Percentiles rank a stretch among this genome's conserved stretches.
phyloP scores from a whole-genome alignment of 2,888 invertebrate species.

The Pherbina coryleti region DNA sequence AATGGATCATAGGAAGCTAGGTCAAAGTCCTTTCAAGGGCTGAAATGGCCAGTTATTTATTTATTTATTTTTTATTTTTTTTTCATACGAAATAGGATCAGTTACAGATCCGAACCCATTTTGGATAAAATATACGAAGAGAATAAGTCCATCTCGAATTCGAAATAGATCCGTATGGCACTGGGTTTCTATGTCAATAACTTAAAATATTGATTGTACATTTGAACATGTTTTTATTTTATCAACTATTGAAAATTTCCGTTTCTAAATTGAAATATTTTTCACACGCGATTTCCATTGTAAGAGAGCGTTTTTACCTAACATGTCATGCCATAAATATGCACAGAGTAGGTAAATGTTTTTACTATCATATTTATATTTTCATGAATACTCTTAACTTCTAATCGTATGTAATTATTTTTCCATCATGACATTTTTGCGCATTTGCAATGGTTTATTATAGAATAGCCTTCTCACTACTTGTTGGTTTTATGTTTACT shows the following conservation, averaged over 20 bases:
- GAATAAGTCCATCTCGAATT: no score
- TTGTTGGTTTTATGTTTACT: neutral
- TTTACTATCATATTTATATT: constrained; percentile 1
- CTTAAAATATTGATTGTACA: neutral
- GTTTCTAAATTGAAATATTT: neutral
- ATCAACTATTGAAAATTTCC: neutral
- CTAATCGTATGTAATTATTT: constrained; percentile 13
- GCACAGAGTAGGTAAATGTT: neutral
- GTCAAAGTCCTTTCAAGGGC: no score
- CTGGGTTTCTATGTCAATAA: no score
- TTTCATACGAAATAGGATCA: no score
- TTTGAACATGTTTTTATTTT: neutral
- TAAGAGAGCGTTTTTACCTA: neutral
- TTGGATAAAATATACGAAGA: no score
- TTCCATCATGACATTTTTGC: neutral
- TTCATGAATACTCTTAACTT: neutral
- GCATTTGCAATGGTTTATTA: neutral
- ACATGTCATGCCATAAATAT: neutral
- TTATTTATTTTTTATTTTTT: no score
- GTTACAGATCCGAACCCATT: no score
- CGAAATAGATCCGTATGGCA: no score
- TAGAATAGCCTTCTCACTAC: neutral
- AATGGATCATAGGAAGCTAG: no score
- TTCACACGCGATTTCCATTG: neutral
- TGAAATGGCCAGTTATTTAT: no score